Base-by-base conservation (phyloP, 2,888 invertebrate species). In the Megamerina dolium region DNA sequence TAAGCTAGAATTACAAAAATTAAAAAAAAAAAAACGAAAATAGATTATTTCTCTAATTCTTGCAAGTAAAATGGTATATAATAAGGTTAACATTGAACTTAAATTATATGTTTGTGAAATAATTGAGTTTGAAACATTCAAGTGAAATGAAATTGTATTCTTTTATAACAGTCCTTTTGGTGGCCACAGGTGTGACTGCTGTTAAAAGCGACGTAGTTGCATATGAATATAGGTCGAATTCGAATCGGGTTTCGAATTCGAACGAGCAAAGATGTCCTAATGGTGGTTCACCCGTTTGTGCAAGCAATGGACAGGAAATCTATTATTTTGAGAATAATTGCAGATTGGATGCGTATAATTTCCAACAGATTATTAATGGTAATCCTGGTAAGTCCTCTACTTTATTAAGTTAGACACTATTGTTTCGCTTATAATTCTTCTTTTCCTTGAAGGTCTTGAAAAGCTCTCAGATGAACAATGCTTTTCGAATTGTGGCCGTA, bases 271-370 rank as follows among this genome's bases (percentile, higher is more conserved):
- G 37, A 1, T 52, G 53, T 20, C 45, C 48, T 1, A 37, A 31
- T 13, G 37, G 41, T 13, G 38, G 30, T 8, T 33, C 46, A 5
- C 52, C 55, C 2, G 34, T 53, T 10, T 55, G 54, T 38, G 55
- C 50, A 2, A 47, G 49, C 9, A 44, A 50, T 37, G 51, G 49
- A 3, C 10, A 20, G 13, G 37, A 44, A 16, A 46, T 35, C 30
- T 35, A 46, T 30, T 46, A 49, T 27, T 55, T 55, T 31, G 41
- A 47, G 34, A 53, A 55, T 34, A 34, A 48, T 18, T 54, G 52
- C 19, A 33, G 41, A 4, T 12, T 55, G 13, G 34, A 53, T 30
- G 47, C 39, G 4, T 39, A 41, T 36, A 54, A 53, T 39, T 53
- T 38, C 27, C 27, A 50, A 27, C 32, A 30, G 2, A 20, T 51